phyloP scores from a whole-genome alignment of 2,797 vertebrate genomes.

The Rhadinocentrus ornatus region DNA sequence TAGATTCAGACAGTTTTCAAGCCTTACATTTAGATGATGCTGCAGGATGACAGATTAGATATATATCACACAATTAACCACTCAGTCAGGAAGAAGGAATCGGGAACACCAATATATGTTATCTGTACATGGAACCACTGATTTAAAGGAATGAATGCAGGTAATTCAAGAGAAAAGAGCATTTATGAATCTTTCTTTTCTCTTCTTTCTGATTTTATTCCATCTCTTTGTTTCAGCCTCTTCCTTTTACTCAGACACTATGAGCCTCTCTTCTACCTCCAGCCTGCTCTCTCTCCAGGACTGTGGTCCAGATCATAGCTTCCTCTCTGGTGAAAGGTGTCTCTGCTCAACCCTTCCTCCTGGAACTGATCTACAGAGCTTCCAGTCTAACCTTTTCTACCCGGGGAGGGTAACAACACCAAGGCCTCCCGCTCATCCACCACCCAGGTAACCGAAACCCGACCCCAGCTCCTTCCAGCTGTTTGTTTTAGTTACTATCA shows the following conservation, averaged over 20 bases:
- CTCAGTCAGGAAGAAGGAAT: too few species aligned
- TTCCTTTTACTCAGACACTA: constrained; percentile 71
- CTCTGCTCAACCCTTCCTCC: constrained; percentile 74
- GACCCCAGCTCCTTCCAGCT: background rate
- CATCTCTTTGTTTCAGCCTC: constrained; percentile 14
- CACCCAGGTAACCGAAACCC: constrained; percentile 42
- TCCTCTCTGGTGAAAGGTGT: constrained; percentile 51
- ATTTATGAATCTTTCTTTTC: background rate
- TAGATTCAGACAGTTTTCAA: too few species aligned
- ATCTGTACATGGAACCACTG: too few species aligned
- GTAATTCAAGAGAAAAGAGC: too few species aligned
- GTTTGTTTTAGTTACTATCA: background rate
- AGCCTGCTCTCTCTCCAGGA: constrained; percentile 91
- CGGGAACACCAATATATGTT: too few species aligned
- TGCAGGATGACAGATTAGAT: too few species aligned
- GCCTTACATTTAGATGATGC: too few species aligned
- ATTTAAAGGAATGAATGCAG: too few species aligned
- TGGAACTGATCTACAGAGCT: constrained; percentile 66
- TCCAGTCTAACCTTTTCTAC: constrained; percentile 68
- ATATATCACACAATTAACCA: too few species aligned
- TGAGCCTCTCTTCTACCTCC: constrained; percentile 84
- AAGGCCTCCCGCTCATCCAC: constrained; percentile 35
- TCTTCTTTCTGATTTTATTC: background rate
- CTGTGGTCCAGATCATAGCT: constrained; percentile 53
- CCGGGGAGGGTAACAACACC: constrained; percentile 59